Evolutionary conservation across 2,888 invertebrate species (phyloP).

Genomic region (Brachypterus glaber): DNA sequence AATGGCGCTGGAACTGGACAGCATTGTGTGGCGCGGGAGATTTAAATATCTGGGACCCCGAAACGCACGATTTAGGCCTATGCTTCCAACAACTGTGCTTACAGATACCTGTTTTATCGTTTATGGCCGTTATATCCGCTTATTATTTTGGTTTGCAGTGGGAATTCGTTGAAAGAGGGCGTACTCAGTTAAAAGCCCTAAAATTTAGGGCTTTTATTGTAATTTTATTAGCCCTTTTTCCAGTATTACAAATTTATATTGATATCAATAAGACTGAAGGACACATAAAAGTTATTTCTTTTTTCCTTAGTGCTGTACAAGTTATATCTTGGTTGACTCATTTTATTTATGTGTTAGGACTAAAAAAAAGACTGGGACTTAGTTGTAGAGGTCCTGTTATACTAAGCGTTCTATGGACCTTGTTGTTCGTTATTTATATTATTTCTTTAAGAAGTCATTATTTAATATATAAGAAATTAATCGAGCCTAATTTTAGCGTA

Average conservation of each 20-base stretch:
- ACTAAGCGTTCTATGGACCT: slow-evolving; percentile 59
- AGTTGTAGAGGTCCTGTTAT: slow-evolving; percentile 66
- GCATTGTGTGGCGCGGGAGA: slow-evolving; percentile 67
- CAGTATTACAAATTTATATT: slow-evolving; percentile 59
- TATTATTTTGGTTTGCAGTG: slow-evolving; percentile 67
- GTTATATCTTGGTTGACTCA: slow-evolving; percentile 76
- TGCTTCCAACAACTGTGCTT: slow-evolving; percentile 81
- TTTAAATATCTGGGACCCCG: slow-evolving; percentile 58
- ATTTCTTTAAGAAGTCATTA: slow-evolving; percentile 61
- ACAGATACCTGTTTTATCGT: slow-evolving; percentile 61
- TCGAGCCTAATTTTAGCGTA: slow-evolving; percentile 31
- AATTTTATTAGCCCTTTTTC: slow-evolving; percentile 54
- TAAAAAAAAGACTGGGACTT: slow-evolving; percentile 53
- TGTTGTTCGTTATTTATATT: slow-evolving; percentile 56
- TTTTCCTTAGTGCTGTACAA: slow-evolving; percentile 60
- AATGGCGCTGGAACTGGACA: slow-evolving; percentile 58
- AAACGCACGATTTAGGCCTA: slow-evolving; percentile 64
- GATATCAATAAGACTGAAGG: slow-evolving; percentile 46
- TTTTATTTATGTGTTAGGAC: slow-evolving; percentile 60
- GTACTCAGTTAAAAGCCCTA: slow-evolving; percentile 53
- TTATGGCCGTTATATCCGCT: slow-evolving; percentile 69
- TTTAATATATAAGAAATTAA: slow-evolving; percentile 37
- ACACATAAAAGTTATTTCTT: slow-evolving; percentile 55
- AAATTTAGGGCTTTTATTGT: slow-evolving; percentile 55
- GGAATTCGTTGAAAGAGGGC: slow-evolving; percentile 53